Conservation (phyloP, 1,140 invertebrate genomes). For the Helicoverpa armigera region DNA sequence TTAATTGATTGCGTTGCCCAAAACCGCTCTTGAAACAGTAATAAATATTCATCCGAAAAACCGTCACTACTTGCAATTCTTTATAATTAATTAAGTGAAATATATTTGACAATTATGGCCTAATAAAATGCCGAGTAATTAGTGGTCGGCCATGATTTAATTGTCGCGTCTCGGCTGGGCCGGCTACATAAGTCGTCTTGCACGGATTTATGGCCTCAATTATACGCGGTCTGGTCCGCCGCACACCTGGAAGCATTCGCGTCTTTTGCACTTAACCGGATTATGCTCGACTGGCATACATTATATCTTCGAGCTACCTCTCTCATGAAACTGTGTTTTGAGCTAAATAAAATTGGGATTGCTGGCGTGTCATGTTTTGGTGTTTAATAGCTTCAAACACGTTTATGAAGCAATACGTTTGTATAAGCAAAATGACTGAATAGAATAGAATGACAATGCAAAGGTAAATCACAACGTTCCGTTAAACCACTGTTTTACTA, state of each 20-base stretch:
- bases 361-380: too few species aligned
- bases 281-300: conserved; percentile 57
- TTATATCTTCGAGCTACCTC: conserved; percentile 27
- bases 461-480: background rate
- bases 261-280: conserved; percentile 68
- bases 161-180: conserved; percentile 70
- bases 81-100: conserved; percentile 34
- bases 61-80: conserved; percentile 16
- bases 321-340: conserved; percentile 15
- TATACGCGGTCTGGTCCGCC: conserved; percentile 72
- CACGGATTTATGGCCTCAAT: conserved; percentile 81
- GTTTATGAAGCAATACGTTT: too few species aligned
- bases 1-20: background rate
- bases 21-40: background rate
- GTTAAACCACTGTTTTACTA: background rate
- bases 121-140: conserved; percentile 61
- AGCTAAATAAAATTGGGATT: background rate
- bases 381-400: too few species aligned
- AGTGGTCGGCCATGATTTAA: conserved; percentile 77
- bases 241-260: conserved; percentile 70
- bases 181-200: conserved; percentile 69
- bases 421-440: too few species aligned
- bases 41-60: conserved; percentile 19
- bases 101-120: conserved; percentile 53
- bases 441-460: background rate